Conservation (phyloP, 2,113 vertebrate species). For the Mesoclemmys tuberculata region DNA sequence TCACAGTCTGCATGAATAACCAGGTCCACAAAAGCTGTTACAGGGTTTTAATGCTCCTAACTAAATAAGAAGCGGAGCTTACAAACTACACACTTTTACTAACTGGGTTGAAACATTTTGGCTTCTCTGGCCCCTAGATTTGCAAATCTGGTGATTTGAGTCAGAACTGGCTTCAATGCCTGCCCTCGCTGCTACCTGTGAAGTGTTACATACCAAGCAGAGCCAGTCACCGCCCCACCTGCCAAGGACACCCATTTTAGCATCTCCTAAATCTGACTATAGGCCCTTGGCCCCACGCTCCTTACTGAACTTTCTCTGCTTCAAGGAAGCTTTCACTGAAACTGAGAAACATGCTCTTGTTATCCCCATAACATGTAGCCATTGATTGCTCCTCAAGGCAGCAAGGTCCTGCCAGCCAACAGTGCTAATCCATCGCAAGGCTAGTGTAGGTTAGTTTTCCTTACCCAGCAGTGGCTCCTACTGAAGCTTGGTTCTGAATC, state of each 20-base stretch:
- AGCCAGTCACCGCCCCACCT: neutral
- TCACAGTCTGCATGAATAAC: neutral
- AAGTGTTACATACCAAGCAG: neutral
- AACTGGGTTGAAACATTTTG: neutral
- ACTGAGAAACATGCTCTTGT: rapidly evolving
- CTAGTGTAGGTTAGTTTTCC: rapidly evolving
- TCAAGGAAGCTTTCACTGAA: neutral
- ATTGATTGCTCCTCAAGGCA: neutral
- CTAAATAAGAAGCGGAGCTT: neutral
- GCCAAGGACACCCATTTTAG: neutral
- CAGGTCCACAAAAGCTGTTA: neutral
- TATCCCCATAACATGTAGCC: neutral
- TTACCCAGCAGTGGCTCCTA: neutral
- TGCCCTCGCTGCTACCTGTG: rapidly evolving
- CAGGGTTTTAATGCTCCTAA: neutral
- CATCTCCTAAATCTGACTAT: neutral
- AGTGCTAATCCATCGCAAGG: neutral
- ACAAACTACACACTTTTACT: no score
- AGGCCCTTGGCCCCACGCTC: rapidly evolving
- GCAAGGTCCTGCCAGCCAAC: neutral
- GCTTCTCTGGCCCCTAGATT: neutral
- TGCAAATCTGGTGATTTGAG: neutral
- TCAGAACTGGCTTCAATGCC: neutral
- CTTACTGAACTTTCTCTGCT: neutral
- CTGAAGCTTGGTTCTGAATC: neutral